Evolutionary conservation across 2,797 vertebrate species (phyloP), one percentile per base, ranked within the genome.

Genomic region (Diplodus puntazzo): DNA sequence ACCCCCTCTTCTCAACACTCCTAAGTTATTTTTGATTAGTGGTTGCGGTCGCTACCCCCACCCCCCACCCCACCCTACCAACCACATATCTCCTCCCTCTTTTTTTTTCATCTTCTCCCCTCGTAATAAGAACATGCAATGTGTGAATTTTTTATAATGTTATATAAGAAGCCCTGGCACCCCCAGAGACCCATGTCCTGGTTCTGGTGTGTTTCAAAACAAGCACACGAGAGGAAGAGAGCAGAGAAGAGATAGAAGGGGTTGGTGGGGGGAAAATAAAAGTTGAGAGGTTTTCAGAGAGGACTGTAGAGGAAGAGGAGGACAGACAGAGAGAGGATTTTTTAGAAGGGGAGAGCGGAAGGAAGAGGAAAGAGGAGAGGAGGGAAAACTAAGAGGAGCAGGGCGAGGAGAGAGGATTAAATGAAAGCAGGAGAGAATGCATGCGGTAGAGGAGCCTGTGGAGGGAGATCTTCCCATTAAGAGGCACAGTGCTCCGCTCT

Each of bases 121-220:
- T 27, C 62, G 83, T 90, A 92, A 92, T 92, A 94, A 93, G 91
- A 92, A 93, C 94, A 93, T 91, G 92, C 92, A 89, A 94, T 91
- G 84, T 91, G 92, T 95, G 90, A 93, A 95, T 96, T 94, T 95
- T 95, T 96, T 89, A 95, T 95, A 80, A 87, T 83, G 92, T 96
- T 96, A 95, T 92, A 93, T 95, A 95, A 95, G 91, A 92, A 84
- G 87, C 84, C 82, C 74, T 45, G 42, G 79, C 90, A 90, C 93
- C 94, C 94, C 94, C 58, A 88, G 95, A 95, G 95, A 95, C 92
- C 93, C 76, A 61, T 92, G 92, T 92, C 95, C 95, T 94, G 88
- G 77, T 95, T 95, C 91, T 91, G 89, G 84, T 89, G 83, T 82
- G 86, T 94, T 94, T 92, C 89, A 94, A 94, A 94, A 95, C 91